Percentiles rank a stretch among this genome's conserved stretches.
These are phyloP conservation scores for Podarcis lilfordi DNA, from an alignment of 2,797 vertebrate species.

Conservation along the genomic window DNA sequence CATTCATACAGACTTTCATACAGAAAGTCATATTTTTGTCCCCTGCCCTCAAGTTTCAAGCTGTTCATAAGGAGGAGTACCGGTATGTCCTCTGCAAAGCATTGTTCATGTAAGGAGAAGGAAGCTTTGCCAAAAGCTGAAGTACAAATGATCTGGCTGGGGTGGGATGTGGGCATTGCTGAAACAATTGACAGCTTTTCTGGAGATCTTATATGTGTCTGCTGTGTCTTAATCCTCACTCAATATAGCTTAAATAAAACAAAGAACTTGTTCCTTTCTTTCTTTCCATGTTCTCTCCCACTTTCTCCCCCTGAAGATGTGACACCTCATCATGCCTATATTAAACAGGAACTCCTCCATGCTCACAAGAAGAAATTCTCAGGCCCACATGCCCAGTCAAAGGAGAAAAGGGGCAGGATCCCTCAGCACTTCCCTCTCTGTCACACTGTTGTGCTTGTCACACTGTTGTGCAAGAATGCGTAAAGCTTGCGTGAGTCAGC, in stretches of 20 bases:
- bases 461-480: neutral
- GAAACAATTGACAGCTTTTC: neutral
- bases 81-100: neutral
- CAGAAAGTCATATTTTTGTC: neutral
- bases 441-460: too few species aligned
- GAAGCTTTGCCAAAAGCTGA: neutral
- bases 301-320: neutral
- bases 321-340: neutral
- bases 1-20: neutral
- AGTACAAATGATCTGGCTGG: too few species aligned
- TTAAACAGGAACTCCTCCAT: neutral
- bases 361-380: neutral
- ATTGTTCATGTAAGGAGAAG: neutral
- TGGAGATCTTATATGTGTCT: too few species aligned
- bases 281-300: neutral
- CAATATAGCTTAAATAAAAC: neutral
- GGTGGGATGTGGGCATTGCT: neutral
- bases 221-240: neutral
- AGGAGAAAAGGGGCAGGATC: too few species aligned
- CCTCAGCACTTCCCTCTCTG: neutral
- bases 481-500: neutral
- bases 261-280: neutral
- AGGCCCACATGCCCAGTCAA: neutral
- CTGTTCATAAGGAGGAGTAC: too few species aligned
- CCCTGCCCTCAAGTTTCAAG: neutral